These are phyloP conservation scores for Rhyacichthys aspro DNA, from an alignment of 2,797 vertebrate species.

Conservation along the genomic window DNA sequence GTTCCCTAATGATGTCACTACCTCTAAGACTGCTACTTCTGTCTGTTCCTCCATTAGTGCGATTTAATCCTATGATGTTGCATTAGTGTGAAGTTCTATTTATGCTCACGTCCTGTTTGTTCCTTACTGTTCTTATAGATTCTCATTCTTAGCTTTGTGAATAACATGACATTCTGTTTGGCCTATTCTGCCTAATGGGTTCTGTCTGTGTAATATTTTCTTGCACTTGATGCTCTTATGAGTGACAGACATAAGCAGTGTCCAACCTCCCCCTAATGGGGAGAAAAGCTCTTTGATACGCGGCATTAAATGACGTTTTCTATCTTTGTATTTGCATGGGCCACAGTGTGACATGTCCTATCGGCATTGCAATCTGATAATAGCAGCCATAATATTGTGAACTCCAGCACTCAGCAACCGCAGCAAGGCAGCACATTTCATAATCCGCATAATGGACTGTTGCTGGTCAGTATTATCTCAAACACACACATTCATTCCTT, in stretches of 20 bases:
- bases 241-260: slow-evolving; percentile 57
- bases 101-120: slow-evolving; percentile 16
- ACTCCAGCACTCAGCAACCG: slow-evolving; percentile 49
- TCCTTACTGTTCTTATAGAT: slow-evolving; percentile 28
- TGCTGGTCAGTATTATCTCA: slow-evolving; percentile 34
- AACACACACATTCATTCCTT: slow-evolving; percentile 6
- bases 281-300: slow-evolving; percentile 41
- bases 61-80: slow-evolving; percentile 29
- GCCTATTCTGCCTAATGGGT: slow-evolving; percentile 21
- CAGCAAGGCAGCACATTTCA: slow-evolving; percentile 45
- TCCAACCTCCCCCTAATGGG: slow-evolving; percentile 48
- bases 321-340: slow-evolving; percentile 52
- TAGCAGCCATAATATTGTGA: slow-evolving; percentile 59
- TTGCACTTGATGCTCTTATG: slow-evolving; percentile 36
- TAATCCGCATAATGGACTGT: slow-evolving; percentile 67
- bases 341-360: slow-evolving; percentile 52
- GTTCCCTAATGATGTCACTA: too few species aligned
- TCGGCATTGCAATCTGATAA: slow-evolving; percentile 56
- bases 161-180: slow-evolving; percentile 32
- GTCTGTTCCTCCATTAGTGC: slow-evolving; percentile 25
- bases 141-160: slow-evolving; percentile 25
- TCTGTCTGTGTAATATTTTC: slow-evolving; percentile 26
- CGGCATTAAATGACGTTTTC: slow-evolving; percentile 57
- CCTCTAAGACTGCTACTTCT: too few species aligned
- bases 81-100: slow-evolving; percentile 11